Evolutionary conservation across 1,140 invertebrate species (phyloP).

Genomic region (Ptiloglossa arizonensis): DNA sequence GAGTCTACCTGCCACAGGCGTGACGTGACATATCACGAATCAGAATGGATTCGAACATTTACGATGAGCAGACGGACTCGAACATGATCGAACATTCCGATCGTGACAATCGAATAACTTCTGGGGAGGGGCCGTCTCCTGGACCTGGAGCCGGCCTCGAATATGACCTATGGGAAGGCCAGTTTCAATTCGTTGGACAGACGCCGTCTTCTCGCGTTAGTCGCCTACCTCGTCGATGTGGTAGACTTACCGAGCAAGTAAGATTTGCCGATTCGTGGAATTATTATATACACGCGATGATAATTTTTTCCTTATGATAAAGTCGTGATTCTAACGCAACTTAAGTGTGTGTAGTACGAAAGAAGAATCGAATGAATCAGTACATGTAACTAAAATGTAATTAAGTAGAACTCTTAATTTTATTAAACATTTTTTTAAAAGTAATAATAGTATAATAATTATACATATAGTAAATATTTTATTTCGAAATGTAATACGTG

Average conservation of each 20-base stretch:
- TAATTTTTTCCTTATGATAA: not conserved
- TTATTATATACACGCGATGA: not conserved
- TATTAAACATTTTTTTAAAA: too few species aligned
- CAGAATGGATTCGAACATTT: slow-evolving; percentile 36
- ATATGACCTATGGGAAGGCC: slow-evolving; percentile 93
- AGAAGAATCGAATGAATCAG: not conserved
- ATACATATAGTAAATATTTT: too few species aligned
- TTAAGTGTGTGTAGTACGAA: not conserved
- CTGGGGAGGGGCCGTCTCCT: slow-evolving; percentile 59
- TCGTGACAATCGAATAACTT: slow-evolving; percentile 51
- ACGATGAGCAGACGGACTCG: slow-evolving; percentile 33
- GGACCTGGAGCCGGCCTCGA: slow-evolving; percentile 82
- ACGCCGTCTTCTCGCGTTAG: slow-evolving; percentile 38
- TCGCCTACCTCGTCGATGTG: slow-evolving; percentile 50
- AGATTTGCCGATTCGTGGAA: slow-evolving; percentile 32
- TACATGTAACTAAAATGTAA: not conserved
- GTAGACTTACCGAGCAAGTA: slow-evolving; percentile 71
- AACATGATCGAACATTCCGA: slow-evolving; percentile 44
- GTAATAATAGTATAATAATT: too few species aligned
- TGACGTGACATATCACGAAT: slow-evolving; percentile 60
- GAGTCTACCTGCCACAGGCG: slow-evolving; percentile 53
- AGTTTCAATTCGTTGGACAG: slow-evolving; percentile 90
- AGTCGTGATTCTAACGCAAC: not conserved
- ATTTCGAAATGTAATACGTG: too few species aligned
- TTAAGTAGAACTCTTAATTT: too few species aligned